These are phyloP conservation scores for Hydrochoerus hydrochaeris DNA, from an alignment of 2,113 vertebrate genomes.

Conservation along the genomic window DNA sequence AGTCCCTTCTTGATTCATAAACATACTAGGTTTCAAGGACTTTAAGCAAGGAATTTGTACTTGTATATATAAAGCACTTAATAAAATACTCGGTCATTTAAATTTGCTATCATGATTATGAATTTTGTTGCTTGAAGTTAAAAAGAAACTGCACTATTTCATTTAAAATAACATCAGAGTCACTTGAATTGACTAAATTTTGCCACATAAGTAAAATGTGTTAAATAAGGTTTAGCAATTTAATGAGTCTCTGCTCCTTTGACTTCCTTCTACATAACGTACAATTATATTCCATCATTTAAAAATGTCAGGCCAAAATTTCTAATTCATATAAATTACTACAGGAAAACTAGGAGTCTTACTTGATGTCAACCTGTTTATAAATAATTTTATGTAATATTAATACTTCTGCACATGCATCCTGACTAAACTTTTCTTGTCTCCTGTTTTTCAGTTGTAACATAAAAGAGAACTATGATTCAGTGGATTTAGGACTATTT, in stretches of 20 bases:
- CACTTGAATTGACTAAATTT: background rate
- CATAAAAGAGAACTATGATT: background rate
- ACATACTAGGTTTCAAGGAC: background rate
- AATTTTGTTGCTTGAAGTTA: background rate
- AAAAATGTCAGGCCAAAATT: background rate
- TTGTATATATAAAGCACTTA: background rate
- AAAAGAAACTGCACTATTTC: background rate
- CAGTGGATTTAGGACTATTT: background rate
- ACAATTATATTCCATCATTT: background rate
- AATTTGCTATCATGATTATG: background rate
- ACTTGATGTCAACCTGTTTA: fast-evolving
- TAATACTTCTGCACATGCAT: background rate
- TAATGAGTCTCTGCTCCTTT: background rate
- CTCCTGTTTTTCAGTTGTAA: background rate
- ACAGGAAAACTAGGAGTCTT: background rate
- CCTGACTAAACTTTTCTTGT: background rate
- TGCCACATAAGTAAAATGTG: background rate
- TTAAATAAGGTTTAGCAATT: background rate
- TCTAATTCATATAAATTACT: background rate
- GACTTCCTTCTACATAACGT: background rate
- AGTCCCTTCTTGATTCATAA: background rate
- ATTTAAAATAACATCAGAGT: background rate
- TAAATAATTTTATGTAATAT: background rate
- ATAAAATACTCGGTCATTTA: background rate
- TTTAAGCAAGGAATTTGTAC: background rate